Percentiles rank a stretch among this genome's conserved stretches.
These are phyloP conservation scores for Phataginus tetradactyla DNA, from an alignment of 2,797 vertebrate genomes.

Conservation along the genomic window DNA sequence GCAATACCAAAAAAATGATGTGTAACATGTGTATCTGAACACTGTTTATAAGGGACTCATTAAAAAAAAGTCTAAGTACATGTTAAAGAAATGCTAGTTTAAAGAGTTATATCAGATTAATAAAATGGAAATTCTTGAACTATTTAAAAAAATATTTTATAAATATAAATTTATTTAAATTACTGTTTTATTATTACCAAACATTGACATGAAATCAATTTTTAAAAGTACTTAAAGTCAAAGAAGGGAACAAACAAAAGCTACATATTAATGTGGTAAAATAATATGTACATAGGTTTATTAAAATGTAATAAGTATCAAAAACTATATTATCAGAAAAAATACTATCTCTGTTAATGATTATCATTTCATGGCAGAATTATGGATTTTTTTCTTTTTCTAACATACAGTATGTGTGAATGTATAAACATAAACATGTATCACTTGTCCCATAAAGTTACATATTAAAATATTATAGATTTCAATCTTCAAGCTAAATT, in stretches of 20 bases:
- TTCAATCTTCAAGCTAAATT: neutral
- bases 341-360: neutral
- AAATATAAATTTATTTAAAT: neutral
- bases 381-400: neutral
- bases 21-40: neutral
- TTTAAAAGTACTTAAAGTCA: slow-evolving; percentile 5
- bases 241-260: neutral
- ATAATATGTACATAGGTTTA: neutral
- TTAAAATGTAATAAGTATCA: neutral
- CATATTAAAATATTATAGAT: slow-evolving; percentile 13
- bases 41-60: neutral
- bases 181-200: neutral
- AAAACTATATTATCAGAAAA: neutral
- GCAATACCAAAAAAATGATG: neutral
- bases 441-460: neutral
- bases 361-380: neutral
- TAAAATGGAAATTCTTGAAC: neutral
- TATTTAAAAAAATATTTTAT: neutral
- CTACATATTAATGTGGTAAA: neutral
- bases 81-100: neutral
- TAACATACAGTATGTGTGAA: neutral
- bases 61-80: neutral
- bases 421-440: neutral
- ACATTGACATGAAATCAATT: neutral
- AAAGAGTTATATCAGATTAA: slow-evolving; percentile 11